Evolutionary conservation across 2,113 vertebrate species (phyloP).

Genomic region (Myrmecobius fasciatus): DNA sequence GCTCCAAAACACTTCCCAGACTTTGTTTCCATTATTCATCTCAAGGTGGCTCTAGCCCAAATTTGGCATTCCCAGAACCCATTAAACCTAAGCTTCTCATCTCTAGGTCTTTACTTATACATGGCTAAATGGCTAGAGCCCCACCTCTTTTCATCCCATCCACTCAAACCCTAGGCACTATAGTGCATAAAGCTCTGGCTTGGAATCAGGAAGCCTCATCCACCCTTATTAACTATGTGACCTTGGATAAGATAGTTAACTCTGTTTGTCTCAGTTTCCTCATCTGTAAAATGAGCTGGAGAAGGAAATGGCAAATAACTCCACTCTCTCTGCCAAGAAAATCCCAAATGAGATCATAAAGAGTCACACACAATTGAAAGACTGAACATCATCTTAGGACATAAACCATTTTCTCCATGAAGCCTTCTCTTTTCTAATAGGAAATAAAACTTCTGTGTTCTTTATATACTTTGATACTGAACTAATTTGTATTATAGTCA

Average conservation of each 20-base stretch:
- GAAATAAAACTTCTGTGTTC: not conserved
- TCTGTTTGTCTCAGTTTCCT: not conserved
- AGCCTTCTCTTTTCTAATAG: not conserved
- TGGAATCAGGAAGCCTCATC: not conserved
- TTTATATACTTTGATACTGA: not conserved
- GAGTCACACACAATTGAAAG: not conserved
- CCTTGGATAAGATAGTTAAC: not conserved
- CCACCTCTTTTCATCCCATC: too few relatives aligned
- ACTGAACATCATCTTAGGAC: too few relatives aligned
- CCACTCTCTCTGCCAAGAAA: not conserved
- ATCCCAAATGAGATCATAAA: not conserved
- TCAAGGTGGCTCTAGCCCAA: not conserved
- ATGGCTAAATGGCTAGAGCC: not conserved
- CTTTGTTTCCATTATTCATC: not conserved
- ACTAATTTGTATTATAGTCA: not conserved
- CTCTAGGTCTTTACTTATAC: not conserved
- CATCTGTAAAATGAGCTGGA: not conserved
- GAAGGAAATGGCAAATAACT: not conserved
- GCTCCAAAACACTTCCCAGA: not conserved
- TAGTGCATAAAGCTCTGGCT: too few relatives aligned
- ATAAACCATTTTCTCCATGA: not conserved
- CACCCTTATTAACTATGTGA: too few relatives aligned
- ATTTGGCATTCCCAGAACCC: not conserved
- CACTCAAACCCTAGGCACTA: not conserved
- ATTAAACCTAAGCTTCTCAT: not conserved